A percentile compares a stretch with the other conserved stretches of the same genome.
These are phyloP conservation scores for Apis florea DNA, from an alignment of 1,140 invertebrate genomes.

Conservation along the genomic window DNA sequence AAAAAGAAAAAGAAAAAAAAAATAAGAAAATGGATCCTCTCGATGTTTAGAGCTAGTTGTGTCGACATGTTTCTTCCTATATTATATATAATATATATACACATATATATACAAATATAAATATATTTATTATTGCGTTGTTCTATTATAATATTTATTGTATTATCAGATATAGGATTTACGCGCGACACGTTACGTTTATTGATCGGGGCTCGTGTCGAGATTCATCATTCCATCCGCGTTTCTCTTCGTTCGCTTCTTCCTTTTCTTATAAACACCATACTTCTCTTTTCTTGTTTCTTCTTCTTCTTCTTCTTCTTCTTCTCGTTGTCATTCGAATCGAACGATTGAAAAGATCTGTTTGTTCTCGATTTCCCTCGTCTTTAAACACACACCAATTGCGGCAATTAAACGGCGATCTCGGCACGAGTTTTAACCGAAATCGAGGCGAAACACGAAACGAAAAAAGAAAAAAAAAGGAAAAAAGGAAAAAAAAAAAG, in stretches of 20 bases:
- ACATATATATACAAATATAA: constrained; percentile 72
- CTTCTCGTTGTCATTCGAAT: not conserved
- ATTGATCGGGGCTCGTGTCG: constrained; percentile 57
- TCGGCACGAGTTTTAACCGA: constrained; percentile 51
- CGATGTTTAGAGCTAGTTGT: constrained; percentile 77
- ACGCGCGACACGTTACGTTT: constrained; percentile 66
- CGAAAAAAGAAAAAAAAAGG: not conserved
- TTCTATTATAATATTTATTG: constrained; percentile 81
- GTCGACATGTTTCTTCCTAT: constrained; percentile 78
- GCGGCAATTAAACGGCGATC: constrained; percentile 21
- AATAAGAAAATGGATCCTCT: constrained; percentile 66
- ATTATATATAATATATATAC: constrained; percentile 72
- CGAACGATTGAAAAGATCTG: not conserved
- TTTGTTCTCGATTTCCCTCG: not conserved
- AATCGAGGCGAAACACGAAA: constrained; percentile 32
- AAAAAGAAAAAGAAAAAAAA: not conserved
- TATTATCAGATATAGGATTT: constrained; percentile 66
- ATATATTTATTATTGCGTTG: constrained; percentile 80
- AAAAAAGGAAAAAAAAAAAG: too few species aligned
- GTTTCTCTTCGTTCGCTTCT: not conserved
- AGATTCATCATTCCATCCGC: constrained; percentile 28
- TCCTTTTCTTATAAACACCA: too few species aligned
- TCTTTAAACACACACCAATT: too few species aligned
- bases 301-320: too few species aligned
- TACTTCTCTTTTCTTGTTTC: not conserved